Evolutionary conservation across 2,113 vertebrate species (phyloP), one percentile per base, ranked within the genome.

Genomic region (Bubo scandiacus): DNA sequence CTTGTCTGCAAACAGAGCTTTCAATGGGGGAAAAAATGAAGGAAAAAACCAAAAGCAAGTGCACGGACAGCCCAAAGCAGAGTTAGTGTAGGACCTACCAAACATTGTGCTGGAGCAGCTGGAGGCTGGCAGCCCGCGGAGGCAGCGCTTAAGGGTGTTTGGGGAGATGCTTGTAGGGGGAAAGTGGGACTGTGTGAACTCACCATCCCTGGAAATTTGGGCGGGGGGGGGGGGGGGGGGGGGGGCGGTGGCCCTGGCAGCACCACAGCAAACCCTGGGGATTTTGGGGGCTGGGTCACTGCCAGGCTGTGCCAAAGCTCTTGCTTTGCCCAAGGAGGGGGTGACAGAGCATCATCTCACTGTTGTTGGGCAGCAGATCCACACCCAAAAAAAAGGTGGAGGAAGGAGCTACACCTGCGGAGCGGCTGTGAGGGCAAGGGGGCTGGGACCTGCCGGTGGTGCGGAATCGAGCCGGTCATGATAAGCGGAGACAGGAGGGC

Each of bases 401-500:
- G 49, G 77, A 54, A 57, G 42, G 57, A 43, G 20, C 59, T 8
- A 0, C 5, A 10, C 1, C 36, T 8, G 3, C 5, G 0, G 9
- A 45, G 54, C 58, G 49, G 23, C 74, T 0, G 3, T 1, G 17
- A 74, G 61, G 57, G 38, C 0, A 1, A 42, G 27, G 19, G 2
- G 16, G 19, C 45, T 12, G 59, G 63, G 32, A 73, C 23, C 14
- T 5, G 0, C 70, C 0, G 1, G 19, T 1, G 6, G 8, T 0
- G 34, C 1, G 2, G 30, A 16, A 4, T 7, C 0, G 11, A 71
- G 85, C 36, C 4, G 4, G 42, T 4, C 3, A 7, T 0, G 0
- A 6, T 1, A 1, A 57, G 5, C 57, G 2, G 9, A 15, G 58
- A 3, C 19, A 43, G 55, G 42, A 58, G 81, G n/a, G 47, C 0